These are phyloP conservation scores for Aphidius gifuensis DNA, from an alignment of 1,140 invertebrate genomes.

Conservation along the genomic window DNA sequence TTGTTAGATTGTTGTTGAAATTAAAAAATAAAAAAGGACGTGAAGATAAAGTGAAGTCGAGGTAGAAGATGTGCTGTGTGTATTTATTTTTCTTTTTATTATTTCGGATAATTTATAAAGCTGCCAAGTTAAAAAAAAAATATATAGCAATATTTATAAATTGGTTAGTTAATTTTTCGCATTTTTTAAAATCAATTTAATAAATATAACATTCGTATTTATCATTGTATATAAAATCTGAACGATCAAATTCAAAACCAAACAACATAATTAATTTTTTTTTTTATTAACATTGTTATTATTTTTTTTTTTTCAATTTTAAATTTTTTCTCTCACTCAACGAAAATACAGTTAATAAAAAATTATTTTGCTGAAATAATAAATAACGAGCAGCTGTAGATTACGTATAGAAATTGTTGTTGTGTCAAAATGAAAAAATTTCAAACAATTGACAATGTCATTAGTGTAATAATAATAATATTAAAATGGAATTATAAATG, in stretches of 20 bases:
- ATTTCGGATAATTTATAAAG: neutral
- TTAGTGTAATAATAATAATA: slow-evolving; percentile 27
- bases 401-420: neutral
- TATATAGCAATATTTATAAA: neutral
- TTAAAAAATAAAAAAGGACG: no score
- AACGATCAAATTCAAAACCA: slow-evolving; percentile 56
- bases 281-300: slow-evolving; percentile 13
- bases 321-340: neutral
- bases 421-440: neutral
- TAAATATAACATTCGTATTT: slow-evolving; percentile 45
- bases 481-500: slow-evolving; percentile 24
- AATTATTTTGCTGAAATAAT: neutral
- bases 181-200: slow-evolving; percentile 4
- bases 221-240: slow-evolving; percentile 55
- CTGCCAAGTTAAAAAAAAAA: neutral
- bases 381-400: neutral
- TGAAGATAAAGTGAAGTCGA: slow-evolving; percentile 5
- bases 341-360: neutral
- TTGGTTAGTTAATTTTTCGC: no score
- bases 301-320: neutral
- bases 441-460: slow-evolving; percentile 12
- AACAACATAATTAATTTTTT: slow-evolving; percentile 44
- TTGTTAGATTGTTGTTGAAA: no score
- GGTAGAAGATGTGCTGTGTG: slow-evolving; percentile 15
- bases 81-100: neutral